Evolutionary conservation across 2,113 vertebrate genomes (phyloP).

Genomic region (Plotosus lineatus): DNA sequence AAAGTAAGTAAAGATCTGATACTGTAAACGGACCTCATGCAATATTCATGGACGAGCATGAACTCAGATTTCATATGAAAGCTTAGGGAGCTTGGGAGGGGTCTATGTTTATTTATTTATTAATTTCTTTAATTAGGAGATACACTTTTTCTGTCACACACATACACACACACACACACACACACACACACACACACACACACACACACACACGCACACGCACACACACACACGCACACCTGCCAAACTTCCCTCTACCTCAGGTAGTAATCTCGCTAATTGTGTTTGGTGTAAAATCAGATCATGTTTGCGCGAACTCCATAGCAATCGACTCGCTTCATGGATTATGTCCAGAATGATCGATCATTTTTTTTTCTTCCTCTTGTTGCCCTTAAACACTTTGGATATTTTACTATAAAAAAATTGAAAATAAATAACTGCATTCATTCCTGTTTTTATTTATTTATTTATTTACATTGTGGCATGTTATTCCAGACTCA

Average conservation of each 20-base stretch:
- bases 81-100: neutral
- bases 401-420: neutral
- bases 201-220: no score
- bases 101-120: neutral
- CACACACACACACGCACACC: neutral
- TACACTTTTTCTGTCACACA: no score
- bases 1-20: slow-evolving; percentile 10
- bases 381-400: neutral
- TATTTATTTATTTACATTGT: no score
- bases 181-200: slow-evolving; percentile 1
- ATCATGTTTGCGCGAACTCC: neutral
- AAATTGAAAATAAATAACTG: neutral
- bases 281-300: neutral
- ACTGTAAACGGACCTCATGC: neutral
- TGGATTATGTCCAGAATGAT: neutral
- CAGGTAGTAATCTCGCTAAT: neutral
- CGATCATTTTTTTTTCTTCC: neutral
- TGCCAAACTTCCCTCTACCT: neutral
- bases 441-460: neutral
- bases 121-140: neutral
- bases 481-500: neutral
- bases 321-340: neutral
- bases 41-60: neutral
- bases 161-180: no score
- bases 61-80: neutral